These are phyloP conservation scores for Halictus quadricinctus DNA, from an alignment of 2,888 invertebrate genomes.

Conservation along the genomic window DNA sequence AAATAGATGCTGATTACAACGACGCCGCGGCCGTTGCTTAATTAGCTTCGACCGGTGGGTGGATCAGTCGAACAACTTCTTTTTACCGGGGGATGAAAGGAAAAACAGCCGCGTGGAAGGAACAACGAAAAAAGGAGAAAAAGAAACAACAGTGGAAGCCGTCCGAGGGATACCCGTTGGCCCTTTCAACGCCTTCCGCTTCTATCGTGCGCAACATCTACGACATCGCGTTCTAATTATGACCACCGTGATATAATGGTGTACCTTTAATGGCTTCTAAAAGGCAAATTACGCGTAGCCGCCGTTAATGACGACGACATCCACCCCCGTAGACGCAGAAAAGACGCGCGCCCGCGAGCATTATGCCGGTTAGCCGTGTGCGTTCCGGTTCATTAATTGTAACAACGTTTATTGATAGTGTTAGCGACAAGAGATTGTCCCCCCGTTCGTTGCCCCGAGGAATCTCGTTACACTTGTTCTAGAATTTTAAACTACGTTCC, in stretches of 20 bases:
- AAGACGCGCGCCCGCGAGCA: constrained; percentile 16
- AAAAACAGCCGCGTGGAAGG: background rate
- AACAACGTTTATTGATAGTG: constrained; percentile 43
- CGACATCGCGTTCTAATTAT: constrained; percentile 61
- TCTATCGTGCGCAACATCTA: constrained; percentile 40
- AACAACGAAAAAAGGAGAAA: background rate
- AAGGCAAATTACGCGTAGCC: constrained; percentile 57
- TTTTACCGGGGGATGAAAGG: constrained; percentile 26
- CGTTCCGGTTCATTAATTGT: constrained; percentile 31
- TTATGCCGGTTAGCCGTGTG: constrained; percentile 18
- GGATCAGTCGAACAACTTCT: constrained; percentile 35
- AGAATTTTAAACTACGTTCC: constrained; percentile 14
- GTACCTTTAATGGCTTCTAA: constrained; percentile 56
- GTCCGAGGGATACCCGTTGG: constrained; percentile 15
- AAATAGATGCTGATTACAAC: constrained; percentile 72
- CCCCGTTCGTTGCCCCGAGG: too few relatives aligned
- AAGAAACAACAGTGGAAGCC: background rate
- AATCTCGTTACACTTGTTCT: constrained; percentile 13
- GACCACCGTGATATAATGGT: constrained; percentile 45
- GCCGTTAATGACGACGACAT: constrained; percentile 52
- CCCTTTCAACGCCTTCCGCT: constrained; percentile 41
- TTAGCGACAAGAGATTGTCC: constrained; percentile 16
- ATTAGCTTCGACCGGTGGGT: constrained; percentile 59
- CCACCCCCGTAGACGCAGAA: constrained; percentile 13
- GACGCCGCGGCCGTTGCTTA: constrained; percentile 56